phyloP scores from a whole-genome alignment of 2,797 vertebrate genomes.

The Cyprinodon diabolis region DNA sequence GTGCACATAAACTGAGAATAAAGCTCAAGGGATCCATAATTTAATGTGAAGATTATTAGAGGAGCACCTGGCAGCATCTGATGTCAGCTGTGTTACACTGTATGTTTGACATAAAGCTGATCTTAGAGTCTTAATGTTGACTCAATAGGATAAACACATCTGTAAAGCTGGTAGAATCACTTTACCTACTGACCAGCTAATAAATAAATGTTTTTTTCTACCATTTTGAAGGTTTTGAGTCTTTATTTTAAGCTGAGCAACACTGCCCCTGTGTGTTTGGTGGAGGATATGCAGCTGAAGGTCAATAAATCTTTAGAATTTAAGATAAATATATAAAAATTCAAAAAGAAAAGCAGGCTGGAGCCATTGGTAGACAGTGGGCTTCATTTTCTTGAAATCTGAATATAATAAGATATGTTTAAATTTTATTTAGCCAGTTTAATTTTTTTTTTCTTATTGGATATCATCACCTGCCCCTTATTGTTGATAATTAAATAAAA shows the following conservation, averaged over 20 bases:
- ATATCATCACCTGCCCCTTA: neutral
- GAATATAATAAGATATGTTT: neutral
- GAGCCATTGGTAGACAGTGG: neutral
- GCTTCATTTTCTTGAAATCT: neutral
- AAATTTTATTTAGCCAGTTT: neutral
- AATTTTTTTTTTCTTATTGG: no score
- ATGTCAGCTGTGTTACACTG: constrained; percentile 27
- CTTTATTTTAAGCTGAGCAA: constrained; percentile 20
- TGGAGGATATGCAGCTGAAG: constrained; percentile 22
- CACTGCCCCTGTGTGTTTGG: constrained; percentile 52
- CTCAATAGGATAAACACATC: constrained; percentile 26
- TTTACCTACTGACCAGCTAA: constrained; percentile 62
- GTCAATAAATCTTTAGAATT: neutral
- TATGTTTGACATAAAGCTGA: constrained; percentile 35
- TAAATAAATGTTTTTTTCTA: constrained; percentile 70
- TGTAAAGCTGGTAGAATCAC: constrained; percentile 55
- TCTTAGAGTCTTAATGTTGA: constrained; percentile 36
- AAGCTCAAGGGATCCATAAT: constrained; percentile 68
- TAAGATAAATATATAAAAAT: neutral
- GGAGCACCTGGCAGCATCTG: constrained; percentile 54
- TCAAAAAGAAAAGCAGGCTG: neutral
- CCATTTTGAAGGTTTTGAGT: constrained; percentile 38
- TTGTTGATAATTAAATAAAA: neutral
- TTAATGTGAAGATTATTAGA: constrained; percentile 73
- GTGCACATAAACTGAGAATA: constrained; percentile 70